Base-by-base conservation (phyloP, 53 echinoderm and acorn worm genomes). In the Echinometra lucunter region DNA sequence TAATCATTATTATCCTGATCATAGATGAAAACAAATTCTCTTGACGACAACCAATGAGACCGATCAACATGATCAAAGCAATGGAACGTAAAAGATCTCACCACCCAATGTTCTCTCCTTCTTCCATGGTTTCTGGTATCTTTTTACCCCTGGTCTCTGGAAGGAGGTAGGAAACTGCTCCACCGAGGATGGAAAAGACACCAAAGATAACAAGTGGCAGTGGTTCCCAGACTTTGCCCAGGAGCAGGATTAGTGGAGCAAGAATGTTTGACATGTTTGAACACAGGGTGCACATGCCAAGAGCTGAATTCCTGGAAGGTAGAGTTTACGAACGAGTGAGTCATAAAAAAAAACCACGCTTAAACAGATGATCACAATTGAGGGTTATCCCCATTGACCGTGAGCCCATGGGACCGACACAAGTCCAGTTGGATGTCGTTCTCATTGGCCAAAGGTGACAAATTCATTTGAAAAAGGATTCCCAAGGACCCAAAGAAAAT, bases 91-190 rank as follows among this genome's bases (percentile, higher is more conserved):
- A 9, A 63, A 63, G 72, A 72, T 72, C 95, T 74, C 82, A 97
- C 96, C 92, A 95, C 75, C 96, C 95, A n/a, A 97, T 92, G 38
- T 95, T 66, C 49, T 96, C 96, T 32, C 95, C 95, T 37, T 97
- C 97, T 92, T 96, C 94, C 35, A 97, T 66, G 25, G 97, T 96
- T 67, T 97, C 96, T 13, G 97, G 97, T 45, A 96, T 94, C 88
- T 95, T 95, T 56, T 96, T 89, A 18, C 96, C 95, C 60, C 88
- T 91, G 23, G 97, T 96, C 75, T 97, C 97, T 1, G 97, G 96
- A 13, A 97, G 92, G 17, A 96, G 38, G 37, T 96, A 66, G 23
- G 96, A 91, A 18, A 96, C 40, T 18, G 94, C 15, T 40, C 95
- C 97, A 56, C 95, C 97, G 45, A 96, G 30, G 66, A 96, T 30